phyloP scores from a whole-genome alignment of 2,113 vertebrate genomes.

The Hippopotamus amphibius region DNA sequence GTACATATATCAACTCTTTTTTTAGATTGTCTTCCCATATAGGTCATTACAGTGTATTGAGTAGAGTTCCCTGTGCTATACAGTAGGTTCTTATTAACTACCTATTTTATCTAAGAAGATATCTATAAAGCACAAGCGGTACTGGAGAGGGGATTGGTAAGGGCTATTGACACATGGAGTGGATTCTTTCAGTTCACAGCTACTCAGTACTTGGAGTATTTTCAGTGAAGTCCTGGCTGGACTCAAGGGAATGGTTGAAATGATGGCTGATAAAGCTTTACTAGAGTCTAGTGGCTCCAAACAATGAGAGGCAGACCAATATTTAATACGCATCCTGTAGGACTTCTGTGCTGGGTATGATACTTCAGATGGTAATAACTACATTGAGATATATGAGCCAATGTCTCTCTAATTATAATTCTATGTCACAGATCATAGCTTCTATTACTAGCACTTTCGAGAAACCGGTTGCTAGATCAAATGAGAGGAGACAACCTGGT shows the following conservation, averaged over 20 bases:
- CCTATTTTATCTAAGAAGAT: not conserved
- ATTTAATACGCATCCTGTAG: no score
- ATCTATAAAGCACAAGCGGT: not conserved
- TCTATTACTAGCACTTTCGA: not conserved
- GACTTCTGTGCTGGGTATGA: not conserved
- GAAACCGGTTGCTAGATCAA: conserved; percentile 17
- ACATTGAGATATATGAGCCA: not conserved
- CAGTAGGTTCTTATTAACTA: not conserved
- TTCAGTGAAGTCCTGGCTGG: not conserved
- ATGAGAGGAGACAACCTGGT: not conserved
- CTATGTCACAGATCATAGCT: not conserved
- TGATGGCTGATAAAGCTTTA: not conserved
- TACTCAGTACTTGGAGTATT: not conserved
- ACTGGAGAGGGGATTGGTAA: not conserved
- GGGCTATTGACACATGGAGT: not conserved
- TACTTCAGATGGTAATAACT: not conserved
- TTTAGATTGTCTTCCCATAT: not conserved
- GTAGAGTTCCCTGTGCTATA: not conserved
- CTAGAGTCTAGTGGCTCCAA: not conserved
- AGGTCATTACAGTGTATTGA: not conserved
- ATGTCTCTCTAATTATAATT: conserved; percentile 14
- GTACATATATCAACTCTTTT: not conserved
- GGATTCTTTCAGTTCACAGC: not conserved
- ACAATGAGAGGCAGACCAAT: not conserved
- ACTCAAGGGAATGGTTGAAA: not conserved